These are phyloP conservation scores for Ailuropoda melanoleuca DNA, from an alignment of 2,113 vertebrate species.

Conservation along the genomic window DNA sequence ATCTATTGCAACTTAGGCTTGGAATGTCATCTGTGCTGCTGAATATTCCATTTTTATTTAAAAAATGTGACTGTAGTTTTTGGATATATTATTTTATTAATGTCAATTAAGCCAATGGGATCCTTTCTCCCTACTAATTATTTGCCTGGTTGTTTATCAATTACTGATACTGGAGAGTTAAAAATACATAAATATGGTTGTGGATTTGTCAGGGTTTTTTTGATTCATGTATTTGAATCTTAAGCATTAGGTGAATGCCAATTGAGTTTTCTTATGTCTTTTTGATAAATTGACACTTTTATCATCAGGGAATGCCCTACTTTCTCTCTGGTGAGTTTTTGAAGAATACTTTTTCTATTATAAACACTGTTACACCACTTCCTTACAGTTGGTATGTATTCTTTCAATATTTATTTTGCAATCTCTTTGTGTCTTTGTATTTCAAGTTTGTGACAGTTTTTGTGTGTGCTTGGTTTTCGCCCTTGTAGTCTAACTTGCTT, in stretches of 20 bases:
- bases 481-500: neutral
- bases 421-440: neutral
- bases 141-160: neutral
- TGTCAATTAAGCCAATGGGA: neutral
- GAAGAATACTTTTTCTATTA: neutral
- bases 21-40: neutral
- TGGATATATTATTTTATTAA: neutral
- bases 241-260: neutral
- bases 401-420: neutral
- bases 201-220: neutral
- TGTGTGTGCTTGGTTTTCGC: accelerated
- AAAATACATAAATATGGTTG: neutral
- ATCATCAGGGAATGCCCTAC: neutral
- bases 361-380: neutral
- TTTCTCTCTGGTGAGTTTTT: neutral
- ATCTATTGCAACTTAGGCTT: neutral
- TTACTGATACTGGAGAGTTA: neutral
- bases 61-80: neutral
- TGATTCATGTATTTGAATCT: neutral
- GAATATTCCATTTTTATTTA: neutral
- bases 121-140: neutral
- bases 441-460: neutral
- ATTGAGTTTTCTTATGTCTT: neutral
- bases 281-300: neutral
- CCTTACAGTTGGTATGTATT: neutral